A percentile compares a stretch with the other conserved stretches of the same genome.
These are phyloP conservation scores for Channallabes apus DNA, from an alignment of 2,797 vertebrate species.

Conservation along the genomic window DNA sequence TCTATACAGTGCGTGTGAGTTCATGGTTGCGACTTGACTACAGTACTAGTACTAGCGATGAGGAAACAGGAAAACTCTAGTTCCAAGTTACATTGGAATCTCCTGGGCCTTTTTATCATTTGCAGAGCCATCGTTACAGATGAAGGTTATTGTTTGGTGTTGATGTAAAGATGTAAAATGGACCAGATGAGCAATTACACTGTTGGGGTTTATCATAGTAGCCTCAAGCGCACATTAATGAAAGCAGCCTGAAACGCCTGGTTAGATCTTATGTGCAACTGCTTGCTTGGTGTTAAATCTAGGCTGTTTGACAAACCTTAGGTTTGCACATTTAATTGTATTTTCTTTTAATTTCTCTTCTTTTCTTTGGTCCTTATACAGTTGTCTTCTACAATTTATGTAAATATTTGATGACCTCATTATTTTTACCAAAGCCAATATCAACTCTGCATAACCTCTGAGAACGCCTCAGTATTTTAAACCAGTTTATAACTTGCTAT, in stretches of 20 bases:
- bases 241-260: neutral
- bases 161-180: neutral
- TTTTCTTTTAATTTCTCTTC: neutral
- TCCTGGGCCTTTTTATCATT: neutral
- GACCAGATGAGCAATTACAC: neutral
- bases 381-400: neutral
- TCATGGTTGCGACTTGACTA: neutral
- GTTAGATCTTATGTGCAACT: neutral
- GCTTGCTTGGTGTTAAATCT: neutral
- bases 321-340: neutral
- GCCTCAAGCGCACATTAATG: neutral
- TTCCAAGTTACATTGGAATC: neutral
- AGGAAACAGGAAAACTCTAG: neutral
- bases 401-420: conserved; percentile 5
- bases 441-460: conserved; percentile 1
- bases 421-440: neutral
- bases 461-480: neutral
- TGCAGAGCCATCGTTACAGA: neutral
- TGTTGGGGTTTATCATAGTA: neutral
- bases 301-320: neutral
- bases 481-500: neutral
- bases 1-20: neutral
- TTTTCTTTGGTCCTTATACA: neutral
- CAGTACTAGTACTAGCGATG: neutral
- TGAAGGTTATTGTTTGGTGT: neutral